phyloP scores from a whole-genome alignment of 2,888 invertebrate genomes.

The Sphaeridia pumilis region DNA sequence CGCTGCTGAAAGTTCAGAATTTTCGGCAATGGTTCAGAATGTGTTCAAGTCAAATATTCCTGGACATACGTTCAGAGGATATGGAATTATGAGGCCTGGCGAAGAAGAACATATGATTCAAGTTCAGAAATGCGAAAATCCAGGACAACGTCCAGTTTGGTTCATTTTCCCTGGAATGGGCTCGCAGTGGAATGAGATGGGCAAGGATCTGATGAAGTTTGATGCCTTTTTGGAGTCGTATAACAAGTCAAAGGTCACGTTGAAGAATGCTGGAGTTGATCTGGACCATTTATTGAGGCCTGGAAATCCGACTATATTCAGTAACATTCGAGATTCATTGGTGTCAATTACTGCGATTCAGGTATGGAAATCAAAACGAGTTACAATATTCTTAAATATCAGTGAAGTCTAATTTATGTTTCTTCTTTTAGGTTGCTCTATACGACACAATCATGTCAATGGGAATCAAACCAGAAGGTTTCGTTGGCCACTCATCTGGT shows the following conservation, averaged over 20 bases:
- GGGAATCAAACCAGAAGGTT: constrained; percentile 78
- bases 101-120: constrained; percentile 6
- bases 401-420: background rate
- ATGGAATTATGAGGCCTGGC: background rate
- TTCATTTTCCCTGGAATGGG: constrained; percentile 97
- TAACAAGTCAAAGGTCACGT: constrained; percentile 52
- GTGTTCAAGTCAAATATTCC: constrained; percentile 14
- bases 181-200: constrained; percentile 96
- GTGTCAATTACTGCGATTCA: constrained; percentile 47
- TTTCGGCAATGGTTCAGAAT: constrained; percentile 12
- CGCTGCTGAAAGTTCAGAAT: constrained; percentile 5
- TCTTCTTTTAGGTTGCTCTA: constrained; percentile 55
- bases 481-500: constrained; percentile 90
- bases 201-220: constrained; percentile 65
- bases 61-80: constrained; percentile 9
- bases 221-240: constrained; percentile 50
- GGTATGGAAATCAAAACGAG: constrained; percentile 33
- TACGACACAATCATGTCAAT: constrained; percentile 67
- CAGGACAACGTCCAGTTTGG: constrained; percentile 57
- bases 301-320: constrained; percentile 50
- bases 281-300: constrained; percentile 57
- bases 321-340: constrained; percentile 76
- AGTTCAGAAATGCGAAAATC: background rate
- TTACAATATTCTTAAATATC: background rate
- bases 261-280: constrained; percentile 67